Evolutionary conservation across 37 sponge, comb jelly and placozoan genomes (phyloP), one percentile per base, ranked within the genome.

Genomic region (Ianthella basta): DNA sequence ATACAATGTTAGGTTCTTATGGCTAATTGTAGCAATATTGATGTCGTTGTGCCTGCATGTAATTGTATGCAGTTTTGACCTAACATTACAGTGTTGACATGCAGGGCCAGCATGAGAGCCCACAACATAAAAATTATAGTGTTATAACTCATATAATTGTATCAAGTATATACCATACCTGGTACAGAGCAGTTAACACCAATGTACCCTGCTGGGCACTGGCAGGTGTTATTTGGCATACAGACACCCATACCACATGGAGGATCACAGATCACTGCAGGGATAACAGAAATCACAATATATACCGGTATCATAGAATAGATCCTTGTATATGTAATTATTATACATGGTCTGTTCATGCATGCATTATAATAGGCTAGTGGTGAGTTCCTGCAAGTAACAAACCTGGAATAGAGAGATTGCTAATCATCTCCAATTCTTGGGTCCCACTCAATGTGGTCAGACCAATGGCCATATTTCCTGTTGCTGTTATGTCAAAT

Each of bases 401-500:
- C 60, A 41, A 35, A 86, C 91, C 56, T 63, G 86, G 91, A 44
- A 6, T 19, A 24, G 87, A 78, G 18, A 86, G 56, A 2, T 90
- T 55, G 4, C 80, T 40, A 35, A 86, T 64, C 38, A 18, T 61
- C 29, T 90, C 80, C 61, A 78, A 79, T 20, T 34, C 59, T 37
- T 79, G 40, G 8, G 70, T 60, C 33, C 84, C 87, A 32, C 65
- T 34, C 39, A 83, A 19, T 50, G 91, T 90, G 19, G 91, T 39
- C 54, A 65, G 12, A 14, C 91, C 91, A 55, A 90, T 82, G 1
- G 83, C 87, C 19, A 82, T 59, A 53, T 77, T 50, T 23, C 82
- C 82, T 30, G 87, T 86, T 25, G 87, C 80, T 21, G 91, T 87
- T 56, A 90, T 83, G 44, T 90, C 91, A 86, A 57, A 90, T 50